Conservation (phyloP, 1,140 invertebrate species). For the Euwallacea similis region DNA sequence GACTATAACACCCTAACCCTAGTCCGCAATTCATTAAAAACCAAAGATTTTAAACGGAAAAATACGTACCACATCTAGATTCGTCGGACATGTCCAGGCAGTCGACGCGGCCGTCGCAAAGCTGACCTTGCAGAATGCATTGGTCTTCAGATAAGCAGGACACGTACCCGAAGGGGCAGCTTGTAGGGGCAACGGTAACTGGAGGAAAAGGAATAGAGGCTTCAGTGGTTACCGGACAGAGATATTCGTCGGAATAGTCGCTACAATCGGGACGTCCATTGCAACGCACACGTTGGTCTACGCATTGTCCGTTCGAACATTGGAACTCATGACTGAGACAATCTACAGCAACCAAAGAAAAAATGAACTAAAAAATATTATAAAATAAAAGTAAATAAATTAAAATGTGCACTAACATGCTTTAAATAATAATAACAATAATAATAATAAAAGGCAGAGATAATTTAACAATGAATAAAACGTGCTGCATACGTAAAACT, state of each 20-base stretch:
- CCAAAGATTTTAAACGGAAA: not conserved
- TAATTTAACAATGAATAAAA: conserved; percentile 7
- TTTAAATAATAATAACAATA: conserved; percentile 15
- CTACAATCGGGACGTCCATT: conserved; percentile 70
- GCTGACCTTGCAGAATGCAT: conserved; percentile 57
- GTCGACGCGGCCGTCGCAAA: conserved; percentile 68
- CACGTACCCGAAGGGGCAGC: conserved; percentile 56
- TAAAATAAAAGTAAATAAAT: conserved; percentile 28
- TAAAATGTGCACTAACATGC: conserved; percentile 30
- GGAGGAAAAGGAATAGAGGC: conserved; percentile 33
- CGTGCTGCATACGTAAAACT: conserved; percentile 36
- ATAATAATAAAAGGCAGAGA: conserved; percentile 7
- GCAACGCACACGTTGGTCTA: conserved; percentile 65
- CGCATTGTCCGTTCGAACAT: conserved; percentile 73
- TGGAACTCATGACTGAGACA: conserved; percentile 81
- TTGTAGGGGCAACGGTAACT: conserved; percentile 40
- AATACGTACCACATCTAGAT: conserved; percentile 62
- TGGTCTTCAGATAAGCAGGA: conserved; percentile 57
- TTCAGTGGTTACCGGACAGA: conserved; percentile 48
- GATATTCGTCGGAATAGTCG: conserved; percentile 76
- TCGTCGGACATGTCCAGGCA: conserved; percentile 77
- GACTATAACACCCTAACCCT: not conserved
- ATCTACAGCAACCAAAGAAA: conserved; percentile 45
- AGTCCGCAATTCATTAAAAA: not conserved
- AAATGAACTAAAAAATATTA: conserved; percentile 40